Conservation (phyloP, 2,113 vertebrate species). For the Eleginops maclovinus region DNA sequence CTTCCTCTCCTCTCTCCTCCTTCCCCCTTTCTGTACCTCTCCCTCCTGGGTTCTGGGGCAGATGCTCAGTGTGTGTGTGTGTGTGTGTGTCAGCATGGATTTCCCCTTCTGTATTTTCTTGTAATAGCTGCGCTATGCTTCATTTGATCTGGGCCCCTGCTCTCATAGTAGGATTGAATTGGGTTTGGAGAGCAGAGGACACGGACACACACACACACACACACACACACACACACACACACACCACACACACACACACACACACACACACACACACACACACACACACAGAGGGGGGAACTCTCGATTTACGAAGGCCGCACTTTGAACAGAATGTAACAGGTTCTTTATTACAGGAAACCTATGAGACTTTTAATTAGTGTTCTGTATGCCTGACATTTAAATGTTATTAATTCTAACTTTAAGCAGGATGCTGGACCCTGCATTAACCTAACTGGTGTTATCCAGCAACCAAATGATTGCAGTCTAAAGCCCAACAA, state of each 20-base stretch:
- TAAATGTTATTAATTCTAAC: neutral
- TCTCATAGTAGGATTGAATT: constrained; percentile 63
- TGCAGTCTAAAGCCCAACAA: constrained; percentile 10
- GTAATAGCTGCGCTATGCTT: constrained; percentile 62
- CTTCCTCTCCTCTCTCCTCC: neutral
- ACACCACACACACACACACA: no score
- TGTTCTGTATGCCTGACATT: neutral
- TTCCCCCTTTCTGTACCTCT: constrained; percentile 3
- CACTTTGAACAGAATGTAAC: neutral
- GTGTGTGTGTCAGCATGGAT: constrained; percentile 43
- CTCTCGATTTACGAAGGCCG: constrained; percentile 18
- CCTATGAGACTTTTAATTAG: neutral
- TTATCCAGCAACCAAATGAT: neutral
- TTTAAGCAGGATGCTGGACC: no score
- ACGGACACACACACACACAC: neutral
- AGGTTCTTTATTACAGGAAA: neutral
- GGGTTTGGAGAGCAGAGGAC: constrained; percentile 52
- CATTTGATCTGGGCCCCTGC: constrained; percentile 64
- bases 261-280: constrained; percentile 7
- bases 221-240: no score
- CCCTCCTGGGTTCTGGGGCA: constrained; percentile 22
- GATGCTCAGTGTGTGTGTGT: constrained; percentile 12
- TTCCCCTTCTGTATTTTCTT: constrained; percentile 64
- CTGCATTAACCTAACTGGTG: neutral
- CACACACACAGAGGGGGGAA: neutral